Evolutionary conservation across 2,113 vertebrate genomes (phyloP).

Genomic region (Engystomops pustulosus): DNA sequence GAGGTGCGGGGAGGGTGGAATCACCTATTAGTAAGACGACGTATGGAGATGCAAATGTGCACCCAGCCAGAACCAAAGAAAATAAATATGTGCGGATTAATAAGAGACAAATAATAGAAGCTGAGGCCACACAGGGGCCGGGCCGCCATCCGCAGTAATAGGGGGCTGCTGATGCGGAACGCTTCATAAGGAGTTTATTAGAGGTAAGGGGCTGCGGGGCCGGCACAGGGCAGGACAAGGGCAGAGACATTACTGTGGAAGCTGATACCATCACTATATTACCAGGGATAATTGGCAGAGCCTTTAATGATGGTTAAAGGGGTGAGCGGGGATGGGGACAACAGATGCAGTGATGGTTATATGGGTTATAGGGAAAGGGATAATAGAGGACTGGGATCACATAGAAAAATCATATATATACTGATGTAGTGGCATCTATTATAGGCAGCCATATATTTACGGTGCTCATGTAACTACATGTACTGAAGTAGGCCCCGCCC

Average conservation of each 20-base stretch:
- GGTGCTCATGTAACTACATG: too few relatives aligned
- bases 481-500: too few relatives aligned
- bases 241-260: background rate
- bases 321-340: background rate
- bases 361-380: too few relatives aligned
- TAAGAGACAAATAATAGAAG: slow-evolving; percentile 33
- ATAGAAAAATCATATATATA: too few relatives aligned
- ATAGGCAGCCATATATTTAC: too few relatives aligned
- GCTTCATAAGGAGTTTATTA: slow-evolving; percentile 26
- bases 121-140: background rate
- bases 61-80: slow-evolving; percentile 22
- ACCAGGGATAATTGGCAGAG: background rate
- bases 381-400: too few relatives aligned
- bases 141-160: slow-evolving; percentile 9
- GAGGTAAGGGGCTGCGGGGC: slow-evolving; percentile 9
- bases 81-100: slow-evolving; percentile 48
- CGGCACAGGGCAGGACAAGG: slow-evolving; percentile 22
- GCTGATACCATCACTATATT: background rate
- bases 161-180: slow-evolving; percentile 16
- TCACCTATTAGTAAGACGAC: slow-evolving; percentile 43
- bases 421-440: too few relatives aligned
- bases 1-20: slow-evolving; percentile 15
- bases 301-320: background rate
- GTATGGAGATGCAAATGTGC: slow-evolving; percentile 47
- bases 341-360: too few relatives aligned